A percentile compares a stretch with the other conserved stretches of the same genome.
Evolutionary conservation across 1,140 invertebrate genomes (phyloP).

Genomic region (Caerostris extrusa): DNA sequence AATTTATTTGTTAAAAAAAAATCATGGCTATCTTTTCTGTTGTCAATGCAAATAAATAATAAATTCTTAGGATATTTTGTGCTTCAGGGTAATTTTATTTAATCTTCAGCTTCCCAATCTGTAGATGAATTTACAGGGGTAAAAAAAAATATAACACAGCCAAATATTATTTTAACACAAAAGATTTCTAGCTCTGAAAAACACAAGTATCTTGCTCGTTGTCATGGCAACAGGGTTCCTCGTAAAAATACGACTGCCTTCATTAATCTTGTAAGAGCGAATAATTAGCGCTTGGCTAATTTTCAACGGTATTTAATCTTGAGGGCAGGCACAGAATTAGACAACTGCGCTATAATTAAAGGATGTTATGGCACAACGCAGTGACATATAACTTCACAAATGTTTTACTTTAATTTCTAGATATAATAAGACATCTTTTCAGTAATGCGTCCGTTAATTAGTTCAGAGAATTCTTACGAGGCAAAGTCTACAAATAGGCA

Average conservation of each 20-base stretch:
- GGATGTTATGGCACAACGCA: constrained; percentile 54
- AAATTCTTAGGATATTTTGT: background rate
- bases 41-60: background rate
- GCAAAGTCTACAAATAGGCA: background rate
- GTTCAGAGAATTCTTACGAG: background rate
- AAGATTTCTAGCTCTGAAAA: constrained; percentile 47
- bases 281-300: constrained; percentile 73
- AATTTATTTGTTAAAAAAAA: background rate
- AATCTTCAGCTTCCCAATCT: background rate
- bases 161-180: constrained; percentile 39
- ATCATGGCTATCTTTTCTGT: background rate
- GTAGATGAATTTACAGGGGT: background rate
- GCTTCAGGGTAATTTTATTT: background rate
- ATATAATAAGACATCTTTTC: constrained; percentile 9
- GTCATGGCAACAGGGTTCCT: constrained; percentile 7
- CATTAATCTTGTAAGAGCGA: constrained; percentile 66
- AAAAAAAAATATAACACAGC: background rate
- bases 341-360: constrained; percentile 63
- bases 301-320: constrained; percentile 73
- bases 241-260: constrained; percentile 58
- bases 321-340: constrained; percentile 59
- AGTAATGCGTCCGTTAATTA: constrained; percentile 5
- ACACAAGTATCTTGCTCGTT: constrained; percentile 8
- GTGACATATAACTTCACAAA: constrained; percentile 52
- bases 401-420: constrained; percentile 31